A percentile compares a stretch with the other conserved stretches of the same genome.
phyloP scores from a whole-genome alignment of 2,797 vertebrate species.

The Enteromius radiatus region DNA sequence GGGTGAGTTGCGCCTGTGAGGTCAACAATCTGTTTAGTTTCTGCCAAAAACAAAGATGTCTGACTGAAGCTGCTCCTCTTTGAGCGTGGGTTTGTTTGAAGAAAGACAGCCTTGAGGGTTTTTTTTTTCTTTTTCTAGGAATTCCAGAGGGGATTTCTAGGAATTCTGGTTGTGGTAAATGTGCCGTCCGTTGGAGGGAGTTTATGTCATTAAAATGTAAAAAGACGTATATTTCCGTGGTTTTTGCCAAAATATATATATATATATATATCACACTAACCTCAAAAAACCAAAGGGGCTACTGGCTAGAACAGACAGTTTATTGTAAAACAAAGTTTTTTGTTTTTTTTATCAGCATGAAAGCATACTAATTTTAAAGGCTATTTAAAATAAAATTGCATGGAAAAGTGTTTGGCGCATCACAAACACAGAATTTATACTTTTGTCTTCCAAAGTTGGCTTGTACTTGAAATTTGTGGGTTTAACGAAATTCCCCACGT shows the following conservation, averaged over 20 bases:
- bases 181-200: not conserved
- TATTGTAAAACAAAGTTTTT: not conserved
- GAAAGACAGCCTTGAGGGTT: slow-evolving; percentile 26
- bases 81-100: slow-evolving; percentile 10
- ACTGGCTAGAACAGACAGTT: not conserved
- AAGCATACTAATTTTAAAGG: not conserved
- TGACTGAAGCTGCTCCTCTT: slow-evolving; percentile 14
- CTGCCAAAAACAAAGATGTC: slow-evolving; percentile 28
- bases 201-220: slow-evolving; percentile 37
- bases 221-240: slow-evolving; percentile 32
- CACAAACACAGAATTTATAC: not conserved
- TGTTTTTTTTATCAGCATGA: not conserved
- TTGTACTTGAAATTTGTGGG: not conserved
- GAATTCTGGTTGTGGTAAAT: slow-evolving; percentile 42
- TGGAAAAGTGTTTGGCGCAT: not conserved
- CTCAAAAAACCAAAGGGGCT: not conserved
- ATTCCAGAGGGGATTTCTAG: slow-evolving; percentile 32
- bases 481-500: not conserved
- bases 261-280: not conserved
- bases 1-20: not conserved
- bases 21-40: slow-evolving; percentile 43
- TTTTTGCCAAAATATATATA: slow-evolving; percentile 30
- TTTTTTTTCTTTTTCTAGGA: slow-evolving; percentile 30
- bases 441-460: not conserved
- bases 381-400: not conserved